Conservation (phyloP, 2,113 vertebrate species). For the Plectropomus leopardus region DNA sequence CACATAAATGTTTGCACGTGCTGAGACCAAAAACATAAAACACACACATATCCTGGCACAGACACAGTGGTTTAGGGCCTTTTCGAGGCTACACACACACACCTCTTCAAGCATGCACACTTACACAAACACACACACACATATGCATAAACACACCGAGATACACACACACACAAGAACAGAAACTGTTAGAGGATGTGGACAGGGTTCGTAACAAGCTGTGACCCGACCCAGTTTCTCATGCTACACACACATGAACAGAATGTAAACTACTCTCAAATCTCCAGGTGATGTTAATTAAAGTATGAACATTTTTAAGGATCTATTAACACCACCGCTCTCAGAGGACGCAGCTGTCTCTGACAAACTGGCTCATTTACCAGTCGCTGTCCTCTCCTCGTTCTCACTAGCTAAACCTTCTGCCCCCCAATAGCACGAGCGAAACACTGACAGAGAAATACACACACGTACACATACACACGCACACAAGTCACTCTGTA, state of each 20-base stretch:
- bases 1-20: slow-evolving; percentile 67
- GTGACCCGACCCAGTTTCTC: slow-evolving; percentile 1
- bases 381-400: slow-evolving; percentile 42
- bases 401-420: slow-evolving; percentile 30
- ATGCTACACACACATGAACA: not conserved
- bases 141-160: slow-evolving; percentile 26
- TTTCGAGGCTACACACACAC: slow-evolving; percentile 29
- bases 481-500: slow-evolving; percentile 8
- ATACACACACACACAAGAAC: slow-evolving; percentile 4
- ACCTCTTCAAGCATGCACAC: slow-evolving; percentile 2
- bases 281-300: slow-evolving; percentile 53
- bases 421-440: slow-evolving; percentile 8
- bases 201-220: not conserved
- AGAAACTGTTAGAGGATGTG: not conserved
- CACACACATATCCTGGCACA: slow-evolving; percentile 30
- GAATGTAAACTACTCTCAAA: slow-evolving; percentile 8
- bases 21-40: slow-evolving; percentile 54
- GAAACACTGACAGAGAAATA: slow-evolving; percentile 50
- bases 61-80: slow-evolving; percentile 19
- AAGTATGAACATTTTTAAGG: slow-evolving; percentile 40
- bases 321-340: slow-evolving; percentile 42
- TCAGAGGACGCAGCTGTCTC: slow-evolving; percentile 54
- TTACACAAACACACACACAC: slow-evolving; percentile 16
- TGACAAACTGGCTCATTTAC: slow-evolving; percentile 48
- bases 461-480: slow-evolving; percentile 28